Percentiles rank a stretch among this genome's conserved stretches.
phyloP scores from a whole-genome alignment of 2,113 vertebrate species.

The Cyprinus carpio region DNA sequence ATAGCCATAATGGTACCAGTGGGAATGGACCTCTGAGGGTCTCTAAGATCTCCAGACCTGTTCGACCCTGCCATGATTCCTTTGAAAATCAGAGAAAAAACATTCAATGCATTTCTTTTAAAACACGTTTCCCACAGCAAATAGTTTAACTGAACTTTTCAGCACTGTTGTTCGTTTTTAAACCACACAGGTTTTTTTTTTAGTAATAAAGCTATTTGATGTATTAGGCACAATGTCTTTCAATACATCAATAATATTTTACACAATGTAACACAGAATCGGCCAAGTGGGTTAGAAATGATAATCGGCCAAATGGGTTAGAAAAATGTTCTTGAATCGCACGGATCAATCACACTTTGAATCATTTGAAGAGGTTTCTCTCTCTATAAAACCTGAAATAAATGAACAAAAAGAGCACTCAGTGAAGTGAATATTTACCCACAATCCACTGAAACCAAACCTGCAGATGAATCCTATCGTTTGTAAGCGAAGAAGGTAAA shows the following conservation, averaged over 20 bases:
- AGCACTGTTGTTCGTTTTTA: background rate
- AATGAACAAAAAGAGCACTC: background rate
- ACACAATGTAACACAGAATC: background rate
- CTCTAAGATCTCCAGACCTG: conserved; percentile 91
- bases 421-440: background rate
- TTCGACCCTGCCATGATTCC: conserved; percentile 98
- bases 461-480: background rate
- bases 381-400: background rate
- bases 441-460: background rate
- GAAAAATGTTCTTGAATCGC: background rate
- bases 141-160: background rate
- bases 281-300: background rate
- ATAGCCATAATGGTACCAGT: conserved; percentile 94
- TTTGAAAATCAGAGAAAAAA: conserved; percentile 59
- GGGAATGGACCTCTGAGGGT: conserved; percentile 94
- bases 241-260: too few relatives aligned
- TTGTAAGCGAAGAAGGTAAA: background rate
- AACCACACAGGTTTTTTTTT: background rate
- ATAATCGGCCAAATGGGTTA: background rate
- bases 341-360: background rate
- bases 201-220: background rate
- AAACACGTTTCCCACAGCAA: background rate
- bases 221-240: background rate
- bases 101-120: background rate
- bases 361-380: background rate